Base-by-base conservation (phyloP, 2,888 invertebrate genomes). In the Eucera pruinosa region DNA sequence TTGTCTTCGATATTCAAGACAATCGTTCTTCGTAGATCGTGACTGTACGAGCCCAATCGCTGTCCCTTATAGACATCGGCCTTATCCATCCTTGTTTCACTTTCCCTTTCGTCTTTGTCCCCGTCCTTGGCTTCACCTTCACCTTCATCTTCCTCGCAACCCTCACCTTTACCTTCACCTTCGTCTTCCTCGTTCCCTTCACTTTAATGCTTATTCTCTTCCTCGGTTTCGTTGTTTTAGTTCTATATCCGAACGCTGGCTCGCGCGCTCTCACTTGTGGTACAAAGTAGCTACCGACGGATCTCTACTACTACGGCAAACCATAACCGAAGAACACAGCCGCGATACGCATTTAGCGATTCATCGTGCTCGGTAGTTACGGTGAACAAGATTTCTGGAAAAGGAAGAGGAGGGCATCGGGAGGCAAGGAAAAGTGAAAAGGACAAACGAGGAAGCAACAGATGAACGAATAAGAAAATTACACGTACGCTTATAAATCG, bases 281-380 rank as follows among this genome's bases (percentile, higher is more conserved):
- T 41, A 39, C 23, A 55, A 25, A 18, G 27, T 20, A n/a, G 30
- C 41, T 9, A 50, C 23, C 60, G 30, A 11, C 30, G 13, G 45
- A 64, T 25, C 54, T n/a, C n/a, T n/a, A n/a, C n/a, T n/a, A n/a
- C n/a, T 25, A 64, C 48, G 18, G 36, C n/a, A 78, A n/a, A 70
- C 80, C 74, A 75, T 80, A 80, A 76, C 76, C 66, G 47, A 54
- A 65, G 80, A 80, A 80, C 86, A 84, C 78, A 78, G 81, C 71
- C 65, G 75, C 73, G 81, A 77, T 86, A 84, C 81, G 83, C 84
- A 86, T 85, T 73, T 88, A 87, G 87, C 87, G 87, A 88, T 88
- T 88, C 88, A 88, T 87, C 85, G 84, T 84, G 86, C 83, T 83
- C 81, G 86, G 84, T 86, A 82, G 85, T 75, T 68, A 50, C 55